phyloP scores from a whole-genome alignment of 2,113 vertebrate genomes.

The Antidorcas marsupialis region DNA sequence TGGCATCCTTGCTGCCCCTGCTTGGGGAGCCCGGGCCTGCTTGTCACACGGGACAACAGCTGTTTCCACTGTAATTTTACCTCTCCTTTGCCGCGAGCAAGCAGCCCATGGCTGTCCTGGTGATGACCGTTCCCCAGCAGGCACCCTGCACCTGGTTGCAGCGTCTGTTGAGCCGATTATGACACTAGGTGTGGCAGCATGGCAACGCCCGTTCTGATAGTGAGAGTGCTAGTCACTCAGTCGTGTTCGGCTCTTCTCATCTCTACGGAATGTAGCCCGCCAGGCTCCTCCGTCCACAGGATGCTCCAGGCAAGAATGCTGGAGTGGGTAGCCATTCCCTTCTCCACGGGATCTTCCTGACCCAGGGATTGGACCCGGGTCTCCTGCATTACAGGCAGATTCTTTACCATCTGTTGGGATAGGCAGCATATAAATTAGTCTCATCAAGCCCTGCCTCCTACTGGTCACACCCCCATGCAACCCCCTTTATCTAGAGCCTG shows the following conservation, averaged over 20 bases:
- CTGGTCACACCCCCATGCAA: accelerated
- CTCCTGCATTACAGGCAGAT: background rate
- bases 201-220: accelerated
- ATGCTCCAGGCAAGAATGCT: background rate
- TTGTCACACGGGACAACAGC: background rate
- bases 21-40: accelerated
- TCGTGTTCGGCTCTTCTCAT: accelerated
- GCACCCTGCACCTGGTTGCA: background rate
- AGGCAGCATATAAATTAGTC: background rate
- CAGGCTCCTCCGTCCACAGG: background rate
- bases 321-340: background rate
- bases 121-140: background rate
- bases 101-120: accelerated
- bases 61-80: background rate
- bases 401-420: background rate
- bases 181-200: accelerated
- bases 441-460: background rate
- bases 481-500: background rate
- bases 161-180: accelerated
- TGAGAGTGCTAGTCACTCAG: background rate
- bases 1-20: background rate
- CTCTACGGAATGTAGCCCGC: background rate
- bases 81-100: background rate
- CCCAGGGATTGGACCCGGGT: background rate
- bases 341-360: background rate